phyloP scores from a whole-genome alignment of 2,888 invertebrate species.

The Lasioglossum pauxillum region DNA sequence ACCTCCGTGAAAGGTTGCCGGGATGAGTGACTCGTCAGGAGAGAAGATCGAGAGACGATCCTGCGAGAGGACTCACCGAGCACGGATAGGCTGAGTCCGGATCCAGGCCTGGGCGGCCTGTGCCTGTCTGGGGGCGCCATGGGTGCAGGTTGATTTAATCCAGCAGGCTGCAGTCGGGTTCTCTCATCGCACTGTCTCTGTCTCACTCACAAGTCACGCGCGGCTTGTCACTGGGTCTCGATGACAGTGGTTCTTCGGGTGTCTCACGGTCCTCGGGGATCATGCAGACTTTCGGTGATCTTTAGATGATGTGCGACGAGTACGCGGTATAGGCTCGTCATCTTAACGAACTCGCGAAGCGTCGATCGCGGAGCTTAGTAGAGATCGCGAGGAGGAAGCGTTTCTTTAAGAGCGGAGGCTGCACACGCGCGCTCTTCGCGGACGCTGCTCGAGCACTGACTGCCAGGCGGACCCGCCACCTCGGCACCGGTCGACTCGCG shows the following conservation, averaged over 20 bases:
- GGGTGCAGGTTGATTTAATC: conserved; percentile 52
- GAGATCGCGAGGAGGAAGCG: background rate
- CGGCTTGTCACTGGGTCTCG: background rate
- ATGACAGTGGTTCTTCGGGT: background rate
- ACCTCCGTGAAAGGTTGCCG: conserved; percentile 32
- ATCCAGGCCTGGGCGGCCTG: conserved; percentile 82
- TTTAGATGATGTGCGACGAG: background rate
- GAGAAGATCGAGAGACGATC: conserved; percentile 1
- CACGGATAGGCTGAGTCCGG: conserved; percentile 84
- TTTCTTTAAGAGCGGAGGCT: background rate
- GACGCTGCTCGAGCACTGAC: conserved; percentile 72
- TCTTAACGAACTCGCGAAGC: background rate
- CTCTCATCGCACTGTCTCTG: conserved; percentile 47
- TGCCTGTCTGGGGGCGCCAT: conserved; percentile 83
- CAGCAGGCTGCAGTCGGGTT: conserved; percentile 27
- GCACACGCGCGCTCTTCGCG: conserved; percentile 26
- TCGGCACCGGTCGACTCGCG: conserved; percentile 61
- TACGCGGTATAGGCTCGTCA: background rate
- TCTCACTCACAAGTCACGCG: conserved; percentile 46
- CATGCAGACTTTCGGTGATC: background rate
- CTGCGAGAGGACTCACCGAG: conserved; percentile 83
- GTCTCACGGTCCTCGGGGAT: background rate
- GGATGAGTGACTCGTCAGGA: background rate
- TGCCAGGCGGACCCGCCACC: conserved; percentile 57
- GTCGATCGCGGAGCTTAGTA: background rate